A percentile compares a stretch with the other conserved stretches of the same genome.
Conservation (phyloP, 2,113 vertebrate genomes). For the Melospiza georgiana region DNA sequence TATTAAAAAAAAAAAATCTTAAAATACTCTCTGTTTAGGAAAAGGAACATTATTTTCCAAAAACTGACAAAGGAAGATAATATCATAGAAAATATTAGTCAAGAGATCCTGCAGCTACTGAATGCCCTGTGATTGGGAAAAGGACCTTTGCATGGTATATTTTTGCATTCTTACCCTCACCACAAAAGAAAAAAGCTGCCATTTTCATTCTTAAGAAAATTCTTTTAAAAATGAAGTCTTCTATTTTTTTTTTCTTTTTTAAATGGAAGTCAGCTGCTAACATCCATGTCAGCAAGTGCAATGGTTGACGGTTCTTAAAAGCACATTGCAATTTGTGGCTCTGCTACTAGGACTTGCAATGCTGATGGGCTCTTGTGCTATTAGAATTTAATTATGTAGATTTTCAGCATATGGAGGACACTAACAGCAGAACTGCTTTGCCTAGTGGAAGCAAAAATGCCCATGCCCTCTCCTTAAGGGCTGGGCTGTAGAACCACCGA, state of each 20-base stretch:
- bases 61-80: background rate
- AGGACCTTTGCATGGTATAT: background rate
- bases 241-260: background rate
- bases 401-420: constrained; percentile 25
- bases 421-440: constrained; percentile 40
- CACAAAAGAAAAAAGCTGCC: background rate
- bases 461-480: constrained; percentile 44
- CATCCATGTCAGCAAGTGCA: constrained; percentile 19
- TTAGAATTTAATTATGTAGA: constrained; percentile 61
- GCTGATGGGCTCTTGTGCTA: constrained; percentile 11
- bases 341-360: constrained; percentile 29
- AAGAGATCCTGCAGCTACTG: background rate
- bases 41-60: background rate
- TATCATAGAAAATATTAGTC: background rate
- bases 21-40: background rate
- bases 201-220: background rate
- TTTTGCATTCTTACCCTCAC: background rate
- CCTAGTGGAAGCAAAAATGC: constrained; percentile 46
- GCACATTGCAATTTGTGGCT: constrained; percentile 46
- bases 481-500: constrained; percentile 56
- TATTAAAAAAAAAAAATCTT: background rate
- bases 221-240: background rate
- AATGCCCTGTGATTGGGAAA: background rate
- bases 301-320: constrained; percentile 22
- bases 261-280: constrained; percentile 9